phyloP scores from a whole-genome alignment of 2,113 vertebrate genomes.

The Trogon surrucura region DNA sequence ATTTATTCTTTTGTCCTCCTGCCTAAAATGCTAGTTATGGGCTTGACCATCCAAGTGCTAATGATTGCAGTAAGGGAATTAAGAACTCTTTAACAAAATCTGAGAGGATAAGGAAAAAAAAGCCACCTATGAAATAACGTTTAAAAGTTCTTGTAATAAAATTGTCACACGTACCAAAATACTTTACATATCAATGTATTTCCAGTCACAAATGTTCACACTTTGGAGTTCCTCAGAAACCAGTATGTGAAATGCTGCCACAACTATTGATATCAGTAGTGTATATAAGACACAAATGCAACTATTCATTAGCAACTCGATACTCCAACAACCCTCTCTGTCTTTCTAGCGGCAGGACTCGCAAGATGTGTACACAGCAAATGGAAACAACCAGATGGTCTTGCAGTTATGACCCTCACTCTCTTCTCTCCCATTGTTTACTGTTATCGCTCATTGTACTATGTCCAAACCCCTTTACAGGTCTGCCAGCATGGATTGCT shows the following conservation, averaged over 20 bases:
- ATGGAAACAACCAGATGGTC: slow-evolving; percentile 69
- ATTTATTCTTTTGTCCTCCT: not conserved
- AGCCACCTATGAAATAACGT: not conserved
- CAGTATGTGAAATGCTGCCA: not conserved
- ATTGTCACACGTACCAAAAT: not conserved
- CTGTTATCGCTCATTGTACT: slow-evolving; percentile 48
- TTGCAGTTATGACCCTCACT: slow-evolving; percentile 66
- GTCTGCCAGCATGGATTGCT: slow-evolving; percentile 58
- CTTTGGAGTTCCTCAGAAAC: not conserved
- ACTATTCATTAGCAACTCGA: not conserved
- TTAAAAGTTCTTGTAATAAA: not conserved
- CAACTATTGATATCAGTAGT: not conserved
- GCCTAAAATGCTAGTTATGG: not conserved
- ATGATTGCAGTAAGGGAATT: not conserved
- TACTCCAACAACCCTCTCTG: not conserved
- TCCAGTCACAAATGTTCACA: not conserved
- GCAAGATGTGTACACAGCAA: slow-evolving; percentile 62
- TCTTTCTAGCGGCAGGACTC: slow-evolving; percentile 36
- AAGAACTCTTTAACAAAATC: not conserved
- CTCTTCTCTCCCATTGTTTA: slow-evolving; percentile 64
- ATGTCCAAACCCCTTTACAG: slow-evolving; percentile 50
- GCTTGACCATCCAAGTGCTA: not conserved
- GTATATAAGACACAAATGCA: not conserved
- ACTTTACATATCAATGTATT: not conserved
- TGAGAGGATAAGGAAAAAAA: not conserved